Evolutionary conservation across 2,888 invertebrate genomes (phyloP).

Genomic region (Polydrusus tereticollis): DNA sequence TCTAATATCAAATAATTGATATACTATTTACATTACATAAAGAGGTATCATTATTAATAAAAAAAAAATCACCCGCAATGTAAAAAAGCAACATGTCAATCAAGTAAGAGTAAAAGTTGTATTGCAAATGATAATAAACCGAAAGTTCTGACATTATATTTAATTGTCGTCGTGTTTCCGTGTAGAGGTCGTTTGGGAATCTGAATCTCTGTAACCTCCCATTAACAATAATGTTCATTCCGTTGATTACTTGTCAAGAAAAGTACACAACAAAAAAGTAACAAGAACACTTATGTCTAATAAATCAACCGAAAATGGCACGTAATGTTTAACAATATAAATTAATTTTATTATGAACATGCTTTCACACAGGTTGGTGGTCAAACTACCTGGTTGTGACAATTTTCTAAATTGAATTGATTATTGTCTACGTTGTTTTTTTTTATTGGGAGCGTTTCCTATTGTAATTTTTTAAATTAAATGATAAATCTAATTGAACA

Average conservation of each 20-base stretch:
- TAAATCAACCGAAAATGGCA: background rate
- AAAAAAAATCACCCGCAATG: background rate
- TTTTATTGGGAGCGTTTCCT: background rate
- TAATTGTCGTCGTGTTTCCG: background rate
- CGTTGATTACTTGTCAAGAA: background rate
- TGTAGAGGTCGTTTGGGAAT: background rate
- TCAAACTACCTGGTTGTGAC: background rate
- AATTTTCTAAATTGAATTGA: background rate
- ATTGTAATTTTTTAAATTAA: too few species aligned
- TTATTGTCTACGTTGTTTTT: background rate
- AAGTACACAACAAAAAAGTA: background rate
- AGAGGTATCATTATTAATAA: background rate
- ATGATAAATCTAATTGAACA: too few species aligned
- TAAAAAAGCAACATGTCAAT: background rate
- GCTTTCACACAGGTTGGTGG: background rate
- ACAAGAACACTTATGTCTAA: background rate
- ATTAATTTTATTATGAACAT: background rate
- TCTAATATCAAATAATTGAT: too few species aligned
- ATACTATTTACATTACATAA: too few species aligned
- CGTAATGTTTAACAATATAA: background rate
- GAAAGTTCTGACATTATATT: background rate
- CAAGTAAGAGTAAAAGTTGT: background rate
- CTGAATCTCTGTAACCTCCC: background rate
- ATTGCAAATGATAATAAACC: background rate
- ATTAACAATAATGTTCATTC: background rate